These are phyloP conservation scores for Heterocephalus glaber DNA, from an alignment of 2,113 vertebrate species.

Conservation along the genomic window DNA sequence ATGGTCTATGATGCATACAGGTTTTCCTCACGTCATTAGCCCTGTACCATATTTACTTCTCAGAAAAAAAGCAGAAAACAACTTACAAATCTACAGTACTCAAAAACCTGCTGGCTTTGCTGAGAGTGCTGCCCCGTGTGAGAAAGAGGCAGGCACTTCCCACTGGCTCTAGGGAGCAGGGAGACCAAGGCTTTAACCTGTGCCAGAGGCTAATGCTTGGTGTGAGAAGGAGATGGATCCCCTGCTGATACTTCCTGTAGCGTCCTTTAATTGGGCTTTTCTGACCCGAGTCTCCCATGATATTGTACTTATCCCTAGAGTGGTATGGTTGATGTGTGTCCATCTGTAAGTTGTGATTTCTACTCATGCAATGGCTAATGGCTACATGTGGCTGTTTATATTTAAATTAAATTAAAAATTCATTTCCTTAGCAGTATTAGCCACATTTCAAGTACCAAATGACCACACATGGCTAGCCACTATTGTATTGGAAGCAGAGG, in stretches of 20 bases:
- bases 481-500: not conserved
- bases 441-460: not conserved
- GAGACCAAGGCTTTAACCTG: not conserved
- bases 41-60: not conserved
- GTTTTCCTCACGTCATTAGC: not conserved
- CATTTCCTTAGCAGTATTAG: not conserved
- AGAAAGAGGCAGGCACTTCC: not conserved
- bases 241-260: not conserved
- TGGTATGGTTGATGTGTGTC: not conserved
- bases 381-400: not conserved
- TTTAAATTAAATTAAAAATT: constrained; percentile 17
- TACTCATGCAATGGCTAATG: not conserved
- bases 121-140: not conserved
- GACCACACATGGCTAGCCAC: not conserved
- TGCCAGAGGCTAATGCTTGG: not conserved
- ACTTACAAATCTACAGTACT: not conserved
- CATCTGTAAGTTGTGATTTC: not conserved
- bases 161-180: not conserved
- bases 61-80: constrained; percentile 55
- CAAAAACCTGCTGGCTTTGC: constrained; percentile 26
- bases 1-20: not conserved
- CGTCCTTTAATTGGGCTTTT: constrained; percentile 14
- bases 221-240: not conserved
- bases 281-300: not conserved
- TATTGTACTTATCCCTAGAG: not conserved